phyloP scores from a whole-genome alignment of 92 coral and sea anemone genomes.

The Porites lobata region DNA sequence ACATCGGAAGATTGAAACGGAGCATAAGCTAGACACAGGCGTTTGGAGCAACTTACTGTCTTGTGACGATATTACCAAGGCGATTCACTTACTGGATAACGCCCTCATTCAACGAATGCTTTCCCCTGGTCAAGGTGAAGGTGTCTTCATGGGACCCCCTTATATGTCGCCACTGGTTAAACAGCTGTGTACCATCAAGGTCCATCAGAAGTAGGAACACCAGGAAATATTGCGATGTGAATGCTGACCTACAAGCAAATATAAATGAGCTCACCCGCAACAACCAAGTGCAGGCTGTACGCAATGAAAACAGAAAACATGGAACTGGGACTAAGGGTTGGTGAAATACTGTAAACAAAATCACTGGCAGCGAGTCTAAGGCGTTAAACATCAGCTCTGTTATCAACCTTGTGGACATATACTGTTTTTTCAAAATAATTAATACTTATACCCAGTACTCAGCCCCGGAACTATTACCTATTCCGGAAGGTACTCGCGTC shows the following conservation, averaged over 20 bases:
- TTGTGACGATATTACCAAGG: conserved; percentile 40
- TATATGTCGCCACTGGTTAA: conserved; percentile 52
- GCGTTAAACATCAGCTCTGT: conserved; percentile 30
- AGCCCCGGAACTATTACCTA: conserved; percentile 50
- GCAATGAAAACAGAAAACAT: conserved; percentile 42
- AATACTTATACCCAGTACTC: conserved; percentile 59
- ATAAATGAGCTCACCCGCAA: conserved; percentile 55
- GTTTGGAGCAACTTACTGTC: conserved; percentile 56
- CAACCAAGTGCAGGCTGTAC: conserved; percentile 47
- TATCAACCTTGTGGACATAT: conserved; percentile 45
- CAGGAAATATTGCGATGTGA: conserved; percentile 8
- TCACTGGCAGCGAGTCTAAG: conserved; percentile 59
- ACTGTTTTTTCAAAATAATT: conserved; percentile 50
- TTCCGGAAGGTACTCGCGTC: conserved; percentile 57
- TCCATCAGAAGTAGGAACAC: conserved; percentile 53
- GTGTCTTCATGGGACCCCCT: conserved; percentile 70
- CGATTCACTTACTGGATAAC: conserved; percentile 41
- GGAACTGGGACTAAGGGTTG: conserved; percentile 57
- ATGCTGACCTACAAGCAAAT: conserved; percentile 38
- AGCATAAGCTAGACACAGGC: conserved; percentile 48
- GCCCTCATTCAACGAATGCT: conserved; percentile 60
- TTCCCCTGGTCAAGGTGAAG: conserved; percentile 57
- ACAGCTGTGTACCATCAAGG: conserved; percentile 55
- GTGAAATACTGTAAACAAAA: conserved; percentile 74
- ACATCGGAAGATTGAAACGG: conserved; percentile 67